These are phyloP conservation scores for Columba guinea DNA, from an alignment of 2,797 vertebrate genomes.

Conservation along the genomic window DNA sequence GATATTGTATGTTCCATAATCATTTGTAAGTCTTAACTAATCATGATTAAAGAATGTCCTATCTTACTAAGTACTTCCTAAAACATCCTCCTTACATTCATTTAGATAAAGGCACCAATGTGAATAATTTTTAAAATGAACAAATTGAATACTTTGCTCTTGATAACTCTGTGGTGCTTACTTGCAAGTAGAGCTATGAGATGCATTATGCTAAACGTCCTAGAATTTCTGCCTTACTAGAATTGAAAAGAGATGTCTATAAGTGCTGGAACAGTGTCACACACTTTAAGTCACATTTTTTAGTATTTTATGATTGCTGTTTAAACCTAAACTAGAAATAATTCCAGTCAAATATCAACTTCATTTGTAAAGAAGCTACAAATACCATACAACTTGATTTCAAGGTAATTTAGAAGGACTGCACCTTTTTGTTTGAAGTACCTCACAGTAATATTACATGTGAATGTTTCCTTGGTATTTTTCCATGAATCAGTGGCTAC, in stretches of 20 bases:
- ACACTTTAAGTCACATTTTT: neutral
- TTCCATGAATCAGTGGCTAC: neutral
- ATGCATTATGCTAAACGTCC: neutral
- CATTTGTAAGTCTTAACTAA: constrained; percentile 62
- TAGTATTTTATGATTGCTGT: neutral
- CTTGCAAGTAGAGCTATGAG: neutral
- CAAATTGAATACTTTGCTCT: neutral
- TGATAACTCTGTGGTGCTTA: neutral
- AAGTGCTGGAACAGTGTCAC: neutral
- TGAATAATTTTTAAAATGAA: constrained; percentile 17
- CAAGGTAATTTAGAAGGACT: neutral
- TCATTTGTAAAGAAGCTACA: neutral
- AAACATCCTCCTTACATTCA: constrained; percentile 8
- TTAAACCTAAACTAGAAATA: neutral
- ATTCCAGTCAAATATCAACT: neutral
- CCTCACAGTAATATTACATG: neutral
- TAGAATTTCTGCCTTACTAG: neutral
- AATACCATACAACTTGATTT: neutral
- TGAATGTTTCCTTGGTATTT: neutral
- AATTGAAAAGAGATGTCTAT: neutral
- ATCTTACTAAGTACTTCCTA: constrained; percentile 8
- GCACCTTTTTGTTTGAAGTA: neutral
- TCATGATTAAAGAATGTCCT: constrained; percentile 48
- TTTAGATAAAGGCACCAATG: constrained; percentile 25
- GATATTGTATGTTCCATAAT: constrained; percentile 61